phyloP scores from a whole-genome alignment of 2,797 vertebrate species.

The Paratrypauchen microcephalus region DNA sequence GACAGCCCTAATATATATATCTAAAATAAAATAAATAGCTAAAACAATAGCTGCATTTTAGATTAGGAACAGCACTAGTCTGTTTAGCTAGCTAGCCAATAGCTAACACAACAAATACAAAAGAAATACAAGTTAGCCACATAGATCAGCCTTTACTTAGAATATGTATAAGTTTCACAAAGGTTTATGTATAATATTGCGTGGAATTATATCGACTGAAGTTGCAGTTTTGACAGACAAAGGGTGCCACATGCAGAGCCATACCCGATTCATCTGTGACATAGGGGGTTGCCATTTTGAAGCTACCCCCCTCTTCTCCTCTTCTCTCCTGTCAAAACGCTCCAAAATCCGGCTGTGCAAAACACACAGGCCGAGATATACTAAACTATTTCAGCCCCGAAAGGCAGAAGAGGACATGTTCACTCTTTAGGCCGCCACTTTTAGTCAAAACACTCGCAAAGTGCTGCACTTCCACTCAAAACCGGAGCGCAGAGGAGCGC shows the following conservation, averaged over 20 bases:
- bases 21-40: too few relatives aligned
- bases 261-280: slow-evolving; percentile 92
- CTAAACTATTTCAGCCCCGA: neutral
- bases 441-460: neutral
- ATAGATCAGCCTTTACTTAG: neutral
- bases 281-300: slow-evolving; percentile 97
- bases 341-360: neutral
- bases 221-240: slow-evolving; percentile 15
- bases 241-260: slow-evolving; percentile 51
- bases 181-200: fast-evolving
- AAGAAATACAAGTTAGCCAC: neutral
- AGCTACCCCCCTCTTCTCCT: slow-evolving; percentile 68
- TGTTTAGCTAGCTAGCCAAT: slow-evolving; percentile 3
- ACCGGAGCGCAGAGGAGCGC: neutral
- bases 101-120: slow-evolving; percentile 5
- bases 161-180: fast-evolving
- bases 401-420: slow-evolving; percentile 27
- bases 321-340: neutral
- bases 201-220: too few relatives aligned
- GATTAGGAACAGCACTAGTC: neutral
- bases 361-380: neutral
- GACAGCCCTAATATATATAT: too few relatives aligned
- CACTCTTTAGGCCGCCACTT: neutral
- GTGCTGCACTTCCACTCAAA: fast-evolving
- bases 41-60: neutral